phyloP scores from a whole-genome alignment of 2,888 invertebrate genomes.

The Lithophane leautieri region DNA sequence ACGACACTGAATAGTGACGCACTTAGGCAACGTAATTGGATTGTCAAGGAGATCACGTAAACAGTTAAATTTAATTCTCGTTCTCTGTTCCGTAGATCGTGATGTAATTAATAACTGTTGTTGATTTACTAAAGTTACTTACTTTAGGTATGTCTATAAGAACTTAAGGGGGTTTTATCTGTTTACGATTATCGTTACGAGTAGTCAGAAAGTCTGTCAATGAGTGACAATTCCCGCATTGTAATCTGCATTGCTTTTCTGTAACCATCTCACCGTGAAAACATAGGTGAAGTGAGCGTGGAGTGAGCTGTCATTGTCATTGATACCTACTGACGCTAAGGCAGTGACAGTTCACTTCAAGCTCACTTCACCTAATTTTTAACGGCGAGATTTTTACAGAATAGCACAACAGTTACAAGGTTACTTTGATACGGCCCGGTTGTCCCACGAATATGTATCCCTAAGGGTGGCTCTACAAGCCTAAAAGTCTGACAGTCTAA shows the following conservation, averaged over 20 bases:
- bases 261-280: no score
- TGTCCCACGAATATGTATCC: no score
- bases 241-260: no score
- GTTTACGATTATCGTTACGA: neutral
- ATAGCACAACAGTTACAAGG: no score
- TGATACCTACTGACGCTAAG: no score
- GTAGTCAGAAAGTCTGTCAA: neutral
- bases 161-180: neutral
- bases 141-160: neutral
- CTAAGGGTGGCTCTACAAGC: neutral
- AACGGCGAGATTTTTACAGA: no score
- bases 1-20: constrained; percentile 23
- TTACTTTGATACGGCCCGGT: neutral
- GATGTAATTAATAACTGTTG: constrained; percentile 51
- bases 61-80: constrained; percentile 44
- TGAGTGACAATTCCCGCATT: neutral
- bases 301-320: no score
- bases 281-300: no score
- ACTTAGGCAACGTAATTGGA: constrained; percentile 42
- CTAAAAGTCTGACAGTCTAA: neutral
- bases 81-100: constrained; percentile 36
- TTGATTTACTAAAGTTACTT: constrained; percentile 16
- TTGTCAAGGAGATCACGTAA: constrained; percentile 45
- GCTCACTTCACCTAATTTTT: no score
- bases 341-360: no score